A percentile compares a stretch with the other conserved stretches of the same genome.
Conservation (phyloP, 2,113 vertebrate species). For the Pseudolaguvia tuberculata region DNA sequence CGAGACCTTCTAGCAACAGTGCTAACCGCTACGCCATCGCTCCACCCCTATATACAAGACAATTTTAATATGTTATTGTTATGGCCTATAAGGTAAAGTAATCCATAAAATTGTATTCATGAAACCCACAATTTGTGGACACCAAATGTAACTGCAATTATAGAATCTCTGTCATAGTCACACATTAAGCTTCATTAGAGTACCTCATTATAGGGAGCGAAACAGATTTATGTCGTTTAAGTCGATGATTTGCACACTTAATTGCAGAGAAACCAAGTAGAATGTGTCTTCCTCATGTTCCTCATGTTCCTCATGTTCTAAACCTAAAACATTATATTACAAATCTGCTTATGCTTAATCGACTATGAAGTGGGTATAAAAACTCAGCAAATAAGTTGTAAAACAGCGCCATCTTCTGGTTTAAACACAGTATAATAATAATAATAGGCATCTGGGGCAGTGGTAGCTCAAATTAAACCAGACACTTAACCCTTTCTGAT, state of each 20-base stretch:
- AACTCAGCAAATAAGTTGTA: background rate
- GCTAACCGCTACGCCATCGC: too few relatives aligned
- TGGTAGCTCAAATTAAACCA: too few relatives aligned
- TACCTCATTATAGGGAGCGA: constrained; percentile 41
- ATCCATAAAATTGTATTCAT: too few relatives aligned
- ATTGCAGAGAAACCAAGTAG: constrained; percentile 17
- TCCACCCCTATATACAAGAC: too few relatives aligned
- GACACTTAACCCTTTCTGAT: too few relatives aligned
- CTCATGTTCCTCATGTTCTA: background rate
- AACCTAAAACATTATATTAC: constrained; percentile 10
- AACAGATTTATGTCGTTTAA: constrained; percentile 26
- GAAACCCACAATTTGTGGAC: too few relatives aligned
- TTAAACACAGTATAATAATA: background rate
- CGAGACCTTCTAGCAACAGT: too few relatives aligned
- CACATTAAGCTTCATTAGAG: background rate
- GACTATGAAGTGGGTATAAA: background rate
- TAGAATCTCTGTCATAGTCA: too few relatives aligned
- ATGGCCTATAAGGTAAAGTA: too few relatives aligned
- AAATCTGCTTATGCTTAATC: constrained; percentile 6
- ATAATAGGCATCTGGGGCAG: too few relatives aligned
- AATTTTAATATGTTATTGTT: too few relatives aligned
- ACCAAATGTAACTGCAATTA: too few relatives aligned
- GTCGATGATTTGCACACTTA: constrained; percentile 18
- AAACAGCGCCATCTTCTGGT: constrained; percentile 47
- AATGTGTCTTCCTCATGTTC: background rate